Conservation (phyloP, 2,797 vertebrate genomes). For the Poecilia picta region DNA sequence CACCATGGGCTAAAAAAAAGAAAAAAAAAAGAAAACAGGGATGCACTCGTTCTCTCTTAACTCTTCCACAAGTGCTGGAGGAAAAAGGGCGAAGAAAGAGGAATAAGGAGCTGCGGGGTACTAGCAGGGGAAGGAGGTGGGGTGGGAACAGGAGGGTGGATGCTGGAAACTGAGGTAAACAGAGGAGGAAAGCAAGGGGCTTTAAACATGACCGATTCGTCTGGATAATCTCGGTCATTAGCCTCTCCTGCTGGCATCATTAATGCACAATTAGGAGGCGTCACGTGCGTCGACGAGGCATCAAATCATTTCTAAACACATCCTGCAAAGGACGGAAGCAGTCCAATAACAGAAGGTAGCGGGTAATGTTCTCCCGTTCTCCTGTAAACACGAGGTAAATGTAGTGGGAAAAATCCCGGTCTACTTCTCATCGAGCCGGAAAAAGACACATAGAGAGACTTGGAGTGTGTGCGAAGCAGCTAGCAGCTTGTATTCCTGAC, state of each 20-base stretch:
- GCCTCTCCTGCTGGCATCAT: slow-evolving; percentile 32
- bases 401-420: background rate
- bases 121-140: slow-evolving; percentile 45
- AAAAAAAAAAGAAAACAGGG: slow-evolving; percentile 55
- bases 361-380: no score
- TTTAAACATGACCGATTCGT: slow-evolving; percentile 60
- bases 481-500: background rate
- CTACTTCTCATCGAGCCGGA: background rate
- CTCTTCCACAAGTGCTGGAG: slow-evolving; percentile 68
- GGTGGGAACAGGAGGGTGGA: slow-evolving; percentile 42
- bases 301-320: slow-evolving; percentile 28
- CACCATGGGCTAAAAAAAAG: slow-evolving; percentile 70
- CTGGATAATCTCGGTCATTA: slow-evolving; percentile 52
- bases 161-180: slow-evolving; percentile 63
- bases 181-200: slow-evolving; percentile 52
- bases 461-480: background rate
- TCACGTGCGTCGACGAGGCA: slow-evolving; percentile 15
- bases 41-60: slow-evolving; percentile 77
- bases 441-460: background rate
- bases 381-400: background rate
- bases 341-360: background rate
- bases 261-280: slow-evolving; percentile 32
- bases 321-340: background rate
- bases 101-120: slow-evolving; percentile 45
- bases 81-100: slow-evolving; percentile 58